Conservation (phyloP, 2,888 invertebrate genomes). For the Teleogryllus oceanicus region DNA sequence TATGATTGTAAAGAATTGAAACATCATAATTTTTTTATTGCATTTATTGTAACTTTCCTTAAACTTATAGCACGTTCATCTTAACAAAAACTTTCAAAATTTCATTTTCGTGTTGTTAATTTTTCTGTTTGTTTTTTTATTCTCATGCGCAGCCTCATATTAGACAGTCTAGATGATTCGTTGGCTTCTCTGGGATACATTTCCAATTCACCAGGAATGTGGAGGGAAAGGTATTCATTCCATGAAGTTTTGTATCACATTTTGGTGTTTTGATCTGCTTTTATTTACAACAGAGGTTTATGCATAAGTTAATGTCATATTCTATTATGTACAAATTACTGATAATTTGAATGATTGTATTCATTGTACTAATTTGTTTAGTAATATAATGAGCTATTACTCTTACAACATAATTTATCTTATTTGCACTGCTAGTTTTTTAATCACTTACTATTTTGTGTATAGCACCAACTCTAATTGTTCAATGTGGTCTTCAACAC, state of each 20-base stretch:
- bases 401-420: neutral
- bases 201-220: constrained; percentile 51
- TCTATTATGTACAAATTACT: constrained; percentile 37
- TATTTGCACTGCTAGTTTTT: neutral
- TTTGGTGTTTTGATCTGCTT: constrained; percentile 34
- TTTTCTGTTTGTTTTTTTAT: constrained; percentile 19
- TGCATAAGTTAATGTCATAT: constrained; percentile 41
- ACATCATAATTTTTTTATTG: too few species aligned
- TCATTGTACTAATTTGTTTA: neutral
- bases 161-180: constrained; percentile 47
- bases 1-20: too few species aligned
- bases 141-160: constrained; percentile 32
- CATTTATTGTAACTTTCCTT: too few species aligned
- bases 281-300: constrained; percentile 40
- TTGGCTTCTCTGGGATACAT: constrained; percentile 50
- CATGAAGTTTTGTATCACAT: neutral
- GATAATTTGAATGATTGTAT: neutral
- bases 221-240: constrained; percentile 53
- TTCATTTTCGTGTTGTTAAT: constrained; percentile 2
- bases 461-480: neutral
- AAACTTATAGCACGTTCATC: neutral
- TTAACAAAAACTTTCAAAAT: neutral
- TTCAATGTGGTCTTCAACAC: constrained; percentile 1
- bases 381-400: neutral
- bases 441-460: neutral